Base-by-base conservation (phyloP, 2,797 vertebrate genomes). In the Melanotaenia boesemani region DNA sequence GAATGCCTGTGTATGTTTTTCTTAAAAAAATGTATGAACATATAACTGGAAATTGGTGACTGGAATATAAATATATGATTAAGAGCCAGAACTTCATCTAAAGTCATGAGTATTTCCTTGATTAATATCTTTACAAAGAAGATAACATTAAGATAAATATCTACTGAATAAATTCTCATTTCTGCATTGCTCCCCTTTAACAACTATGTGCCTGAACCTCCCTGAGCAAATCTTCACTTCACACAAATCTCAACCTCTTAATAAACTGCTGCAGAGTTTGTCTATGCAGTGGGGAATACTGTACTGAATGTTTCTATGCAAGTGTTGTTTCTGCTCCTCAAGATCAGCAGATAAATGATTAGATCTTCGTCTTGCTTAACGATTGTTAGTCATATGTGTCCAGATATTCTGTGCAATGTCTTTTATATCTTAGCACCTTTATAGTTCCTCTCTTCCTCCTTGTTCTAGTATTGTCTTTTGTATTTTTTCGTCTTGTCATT, bases 301-400 rank as follows among this genome's bases (percentile, higher is more conserved):
- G 48, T 60, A 70, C 30, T 61, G 24, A 74, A 75, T 58, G 36
- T 85, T 69, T 92, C 90, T 93, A 92, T 93, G 92, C 89, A 93
- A 93, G 80, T 86, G 65, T 87, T 77, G 67, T 84, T 81, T 80
- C 74, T 86, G 74, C 58, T 66, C 56, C 24, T 80, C 41, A 18
- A 75, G 59, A 32, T 34, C 41, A 22, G 26, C 46, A 1, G 12
- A 58, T 22, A 28, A 57, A 32, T 59, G 79, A 65, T 70, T 52
- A 79, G 63, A 37, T 44, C 64, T 54, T 70, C 0, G 18, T 69
- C 20, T 67, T 22, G 56, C 65, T 55, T 6, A 6, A 69, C 30
- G 4, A 64, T 67, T 55, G 63, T 66, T n/a, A 15, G 69, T 78
- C 34, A 28, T 24, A 55, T 63, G 72, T 86, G 57, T 65, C 74